Evolutionary conservation across 53 echinoderm and acorn worm genomes (phyloP).

Genomic region (Temnopleurus reevesii): DNA sequence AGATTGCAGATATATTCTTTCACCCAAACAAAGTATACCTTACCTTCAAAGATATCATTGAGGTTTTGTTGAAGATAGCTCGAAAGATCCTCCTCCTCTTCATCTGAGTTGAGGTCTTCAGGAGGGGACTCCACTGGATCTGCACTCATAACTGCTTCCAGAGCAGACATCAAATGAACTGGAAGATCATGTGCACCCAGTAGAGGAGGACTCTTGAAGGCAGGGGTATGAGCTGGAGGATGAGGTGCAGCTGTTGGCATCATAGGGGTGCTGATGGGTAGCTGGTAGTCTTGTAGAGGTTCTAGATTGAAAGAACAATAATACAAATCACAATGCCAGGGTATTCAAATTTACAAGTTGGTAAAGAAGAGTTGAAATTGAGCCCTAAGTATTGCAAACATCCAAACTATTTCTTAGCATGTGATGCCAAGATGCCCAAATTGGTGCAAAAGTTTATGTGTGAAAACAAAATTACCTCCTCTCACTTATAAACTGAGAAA

Average conservation of each 20-base stretch:
- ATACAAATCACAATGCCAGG: no score
- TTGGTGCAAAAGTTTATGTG: no score
- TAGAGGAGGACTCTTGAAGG: constrained; percentile 50
- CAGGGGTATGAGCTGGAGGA: constrained; percentile 33
- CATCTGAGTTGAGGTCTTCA: constrained; percentile 75
- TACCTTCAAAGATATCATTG: constrained; percentile 72
- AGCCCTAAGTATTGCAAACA: no score
- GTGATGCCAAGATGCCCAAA: no score
- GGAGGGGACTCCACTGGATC: constrained; percentile 59
- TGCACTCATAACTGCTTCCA: constrained; percentile 74
- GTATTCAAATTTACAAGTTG: no score
- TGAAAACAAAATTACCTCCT: no score
- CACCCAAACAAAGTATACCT: not conserved
- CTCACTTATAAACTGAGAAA: no score
- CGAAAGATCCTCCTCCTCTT: constrained; percentile 76
- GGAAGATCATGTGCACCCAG: constrained; percentile 70
- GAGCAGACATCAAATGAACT: constrained; percentile 69
- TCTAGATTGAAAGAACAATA: not conserved
- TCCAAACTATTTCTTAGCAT: no score
- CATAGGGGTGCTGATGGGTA: constrained; percentile 39
- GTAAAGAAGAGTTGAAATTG: no score
- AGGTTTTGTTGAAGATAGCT: constrained; percentile 84
- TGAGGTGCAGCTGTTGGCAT: constrained; percentile 9
- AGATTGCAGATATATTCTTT: no score
- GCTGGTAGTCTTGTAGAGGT: constrained; percentile 60